A percentile compares a stretch with the other conserved stretches of the same genome.
These are phyloP conservation scores for Drosophila burlai DNA, from an alignment of 1,140 invertebrate species.

Conservation along the genomic window DNA sequence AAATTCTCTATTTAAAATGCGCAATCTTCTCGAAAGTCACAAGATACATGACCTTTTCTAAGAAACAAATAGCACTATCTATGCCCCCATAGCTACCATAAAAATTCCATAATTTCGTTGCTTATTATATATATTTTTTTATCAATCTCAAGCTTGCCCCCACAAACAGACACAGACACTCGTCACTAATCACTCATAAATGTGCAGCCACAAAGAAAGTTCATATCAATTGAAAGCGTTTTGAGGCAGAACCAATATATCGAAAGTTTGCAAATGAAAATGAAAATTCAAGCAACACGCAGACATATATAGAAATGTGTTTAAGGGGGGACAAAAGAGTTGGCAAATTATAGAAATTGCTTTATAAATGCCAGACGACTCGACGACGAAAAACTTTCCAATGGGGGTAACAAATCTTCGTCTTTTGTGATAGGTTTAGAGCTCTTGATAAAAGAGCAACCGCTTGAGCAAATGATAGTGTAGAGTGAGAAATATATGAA, in stretches of 20 bases:
- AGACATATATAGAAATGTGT: neutral
- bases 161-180: conserved; percentile 8
- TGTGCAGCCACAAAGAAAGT: conserved; percentile 41
- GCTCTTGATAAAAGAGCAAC: conserved; percentile 35
- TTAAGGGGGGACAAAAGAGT: conserved; percentile 32
- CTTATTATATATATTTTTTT: conserved; percentile 25
- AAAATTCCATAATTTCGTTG: conserved; percentile 24
- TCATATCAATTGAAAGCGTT: conserved; percentile 52
- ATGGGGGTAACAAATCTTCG: conserved; percentile 14
- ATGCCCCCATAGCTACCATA: neutral
- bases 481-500: conserved; percentile 17
- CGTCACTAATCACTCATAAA: conserved; percentile 1
- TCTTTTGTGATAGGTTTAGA: conserved; percentile 42
- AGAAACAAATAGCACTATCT: neutral
- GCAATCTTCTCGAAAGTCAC: neutral
- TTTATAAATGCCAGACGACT: conserved; percentile 34
- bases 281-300: conserved; percentile 19
- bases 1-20: neutral
- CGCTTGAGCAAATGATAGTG: conserved; percentile 22
- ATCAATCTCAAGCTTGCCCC: conserved; percentile 11
- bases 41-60: neutral
- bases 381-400: conserved; percentile 53
- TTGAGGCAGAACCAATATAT: conserved; percentile 44
- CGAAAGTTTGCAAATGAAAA: conserved; percentile 47
- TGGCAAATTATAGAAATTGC: conserved; percentile 68